Conservation (phyloP, 2,113 vertebrate genomes). For the Prinia subflava region DNA sequence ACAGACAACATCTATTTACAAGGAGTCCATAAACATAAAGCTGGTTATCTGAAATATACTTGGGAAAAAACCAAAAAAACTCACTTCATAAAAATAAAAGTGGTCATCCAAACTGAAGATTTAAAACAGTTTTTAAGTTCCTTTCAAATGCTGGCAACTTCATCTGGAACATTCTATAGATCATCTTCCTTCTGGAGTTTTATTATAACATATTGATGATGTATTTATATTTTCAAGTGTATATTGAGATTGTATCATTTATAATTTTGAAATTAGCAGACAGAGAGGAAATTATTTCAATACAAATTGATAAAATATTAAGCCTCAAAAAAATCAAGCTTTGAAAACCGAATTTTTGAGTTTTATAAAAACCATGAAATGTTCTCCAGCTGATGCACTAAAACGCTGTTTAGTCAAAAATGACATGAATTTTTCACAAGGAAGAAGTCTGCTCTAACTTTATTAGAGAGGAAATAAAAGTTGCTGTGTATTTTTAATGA, state of each 20-base stretch:
- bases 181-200: background rate
- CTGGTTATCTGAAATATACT: background rate
- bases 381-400: background rate
- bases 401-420: background rate
- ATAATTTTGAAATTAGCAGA: background rate
- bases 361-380: background rate
- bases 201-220: background rate
- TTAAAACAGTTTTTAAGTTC: background rate
- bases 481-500: background rate
- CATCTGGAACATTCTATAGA: background rate
- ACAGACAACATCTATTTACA: background rate
- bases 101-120: background rate
- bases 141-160: background rate
- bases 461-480: background rate
- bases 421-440: background rate
- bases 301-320: background rate
- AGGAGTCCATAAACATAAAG: background rate
- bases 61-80: accelerated
- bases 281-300: background rate
- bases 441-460: background rate
- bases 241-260: background rate
- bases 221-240: background rate
- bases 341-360: background rate
- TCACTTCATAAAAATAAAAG: background rate
- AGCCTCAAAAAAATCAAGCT: background rate